Evolutionary conservation across 2,113 vertebrate species (phyloP), one percentile per base, ranked within the genome.

Genomic region (Lepisosteus oculatus): DNA sequence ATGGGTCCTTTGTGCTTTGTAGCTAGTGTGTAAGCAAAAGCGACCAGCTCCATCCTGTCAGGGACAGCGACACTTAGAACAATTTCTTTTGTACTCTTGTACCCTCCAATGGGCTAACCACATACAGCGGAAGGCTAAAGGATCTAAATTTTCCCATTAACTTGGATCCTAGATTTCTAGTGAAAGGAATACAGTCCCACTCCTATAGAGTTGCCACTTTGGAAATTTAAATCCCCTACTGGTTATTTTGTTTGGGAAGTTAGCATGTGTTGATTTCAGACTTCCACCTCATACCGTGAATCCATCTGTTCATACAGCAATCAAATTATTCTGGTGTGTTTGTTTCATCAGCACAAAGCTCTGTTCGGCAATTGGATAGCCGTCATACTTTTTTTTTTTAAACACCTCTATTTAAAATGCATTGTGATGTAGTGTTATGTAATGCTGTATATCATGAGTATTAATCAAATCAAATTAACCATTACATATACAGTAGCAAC

Each of bases 111-210:
- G 47, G 84, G 79, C 69, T 75, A 77, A 78, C 83, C 75, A 85
- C 86, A 83, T 67, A 71, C 63, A 76, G 77, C 74, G 80, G 75
- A 79, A 87, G 0, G 78, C 74, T 63, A 72, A 84, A 85, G 80
- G 80, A 87, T 75, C 73, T 70, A 72, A 71, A 76, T 85, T 83
- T 87, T 82, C 78, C 85, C 76, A 81, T 87, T 89, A 89, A 85
- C 72, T 55, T 71, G 65, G 65, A 17, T 68, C 15, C 47, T 55
- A 43, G 68, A 65, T 42, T 56, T 42, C 79, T 72, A 68, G 76
- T 74, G 80, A 90, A 85, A 86, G 73, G 83, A 83, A 79, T 79
- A 70, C 75, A 83, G 76, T 80, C 77, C 51, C 79, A 82, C 51
- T 76, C 72, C 67, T 61, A 61, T 71, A 72, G 74, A 67, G 44